Base-by-base conservation (phyloP, 1,140 invertebrate genomes). In the Heliconius melpomene region DNA sequence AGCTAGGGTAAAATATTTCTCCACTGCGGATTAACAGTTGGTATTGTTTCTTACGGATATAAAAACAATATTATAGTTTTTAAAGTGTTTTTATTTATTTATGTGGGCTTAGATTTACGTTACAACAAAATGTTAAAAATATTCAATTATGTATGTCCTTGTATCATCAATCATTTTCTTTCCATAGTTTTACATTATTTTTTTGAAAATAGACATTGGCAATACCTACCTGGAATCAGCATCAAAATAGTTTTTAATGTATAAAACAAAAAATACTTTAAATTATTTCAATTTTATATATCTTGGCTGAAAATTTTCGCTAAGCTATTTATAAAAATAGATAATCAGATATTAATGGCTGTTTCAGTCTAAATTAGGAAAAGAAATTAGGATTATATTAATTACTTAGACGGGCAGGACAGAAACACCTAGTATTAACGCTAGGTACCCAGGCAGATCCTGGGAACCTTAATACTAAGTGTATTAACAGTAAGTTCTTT, bases 41-140 rank as follows among this genome's bases (percentile, higher is more conserved):
- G 78, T 89, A 87, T 90, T 90, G 88, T 90, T 90, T 90, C 86
- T 88, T 87, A 85, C 84, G 86, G 84, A 66, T 66, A 66, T 60
- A 26, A 29, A 26, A 66, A 26, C n/a, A n/a, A n/a, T n/a, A n/a
- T 11, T 23, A 2, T 52, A 23, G 52, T 0, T n/a, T 57, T 29
- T 29, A 26, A 13, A 23, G 23, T 26, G 0, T 66, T 66, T 66
- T 13, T 29, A 8, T 60, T n/a, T 60, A n/a, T 60, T 9, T 26
- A 57, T 52, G 16, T 52, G 18, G 20, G 50, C 18, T 52, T 52
- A 52, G 32, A 36, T 36, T 36, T 36, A 36, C 18, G 50, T 20
- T 57, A 23, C 7, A 23, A 0, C 23, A 57, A 11, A n/a, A 11
- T 23, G 3, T 23, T 57, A 23, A 23, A 54, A 54, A n/a, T n/a